A percentile compares a stretch with the other conserved stretches of the same genome.
phyloP scores from a whole-genome alignment of 1,140 invertebrate species.

The Procambarus clarkii region DNA sequence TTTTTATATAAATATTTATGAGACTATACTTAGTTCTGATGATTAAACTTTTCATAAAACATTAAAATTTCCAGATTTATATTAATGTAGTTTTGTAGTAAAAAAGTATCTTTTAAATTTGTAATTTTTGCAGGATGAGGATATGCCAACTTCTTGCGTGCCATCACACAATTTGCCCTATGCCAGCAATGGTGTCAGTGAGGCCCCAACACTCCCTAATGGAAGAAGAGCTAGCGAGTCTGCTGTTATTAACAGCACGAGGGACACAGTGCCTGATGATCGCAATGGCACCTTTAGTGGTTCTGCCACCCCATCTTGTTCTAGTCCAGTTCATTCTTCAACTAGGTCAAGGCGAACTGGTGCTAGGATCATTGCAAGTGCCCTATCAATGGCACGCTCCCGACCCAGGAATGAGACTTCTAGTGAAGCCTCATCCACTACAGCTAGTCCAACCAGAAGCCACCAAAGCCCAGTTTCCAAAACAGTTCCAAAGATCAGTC shows the following conservation, averaged over 20 bases:
- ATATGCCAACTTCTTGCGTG: not conserved
- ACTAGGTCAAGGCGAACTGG: conserved; percentile 24
- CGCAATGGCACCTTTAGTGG: conserved; percentile 41
- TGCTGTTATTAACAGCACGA: conserved; percentile 24
- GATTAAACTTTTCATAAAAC: no score
- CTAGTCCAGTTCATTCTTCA: conserved; percentile 7
- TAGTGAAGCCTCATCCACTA: conserved; percentile 17
- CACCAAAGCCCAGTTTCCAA: conserved; percentile 34
- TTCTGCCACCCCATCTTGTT: conserved; percentile 35
- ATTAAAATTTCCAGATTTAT: no score
- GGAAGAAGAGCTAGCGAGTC: conserved; percentile 58
- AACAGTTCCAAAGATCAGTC: conserved; percentile 47
- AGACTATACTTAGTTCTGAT: no score
- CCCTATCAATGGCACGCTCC: conserved; percentile 46
- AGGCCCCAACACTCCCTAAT: conserved; percentile 9
- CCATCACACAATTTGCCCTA: conserved; percentile 27
- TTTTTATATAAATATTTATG: no score
- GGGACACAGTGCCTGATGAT: not conserved
- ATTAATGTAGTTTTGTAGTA: no score
- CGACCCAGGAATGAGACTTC: not conserved
- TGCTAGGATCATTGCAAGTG: conserved; percentile 59
- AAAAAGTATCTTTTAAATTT: not conserved
- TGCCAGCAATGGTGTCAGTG: not conserved
- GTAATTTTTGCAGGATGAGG: conserved; percentile 24
- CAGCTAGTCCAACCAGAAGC: conserved; percentile 21